Percentiles rank a stretch among this genome's conserved stretches.
Evolutionary conservation across 2,113 vertebrate genomes (phyloP).

Genomic region (Chunga burmeisteri): DNA sequence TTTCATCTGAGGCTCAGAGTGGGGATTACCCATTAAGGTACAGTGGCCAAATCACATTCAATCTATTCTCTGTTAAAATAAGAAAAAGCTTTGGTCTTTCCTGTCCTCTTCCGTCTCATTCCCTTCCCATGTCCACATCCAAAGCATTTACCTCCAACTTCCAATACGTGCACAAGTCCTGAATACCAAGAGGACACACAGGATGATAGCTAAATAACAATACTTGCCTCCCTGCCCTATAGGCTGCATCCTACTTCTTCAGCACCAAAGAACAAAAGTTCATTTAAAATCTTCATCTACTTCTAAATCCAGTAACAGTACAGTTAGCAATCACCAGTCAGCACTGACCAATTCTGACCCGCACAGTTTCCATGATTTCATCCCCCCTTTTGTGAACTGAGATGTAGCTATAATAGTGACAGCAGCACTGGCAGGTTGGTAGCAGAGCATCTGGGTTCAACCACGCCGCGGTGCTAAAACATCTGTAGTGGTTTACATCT

Average conservation of each 20-base stretch:
- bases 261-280: background rate
- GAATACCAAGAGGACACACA: background rate
- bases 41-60: conserved; percentile 6
- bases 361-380: background rate
- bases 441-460: background rate
- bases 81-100: conserved; percentile 14
- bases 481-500: background rate
- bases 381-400: background rate
- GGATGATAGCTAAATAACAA: background rate
- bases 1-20: conserved; percentile 27
- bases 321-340: background rate
- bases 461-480: background rate
- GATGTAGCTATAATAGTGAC: accelerated
- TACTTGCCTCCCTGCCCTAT: background rate
- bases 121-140: background rate
- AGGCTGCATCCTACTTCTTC: background rate
- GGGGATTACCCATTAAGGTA: conserved; percentile 45
- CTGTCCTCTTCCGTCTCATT: background rate
- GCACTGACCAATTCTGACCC: background rate
- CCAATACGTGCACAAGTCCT: background rate
- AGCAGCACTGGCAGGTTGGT: background rate
- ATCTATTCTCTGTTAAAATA: background rate
- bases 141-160: background rate
- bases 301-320: background rate
- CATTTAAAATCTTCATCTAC: background rate